Evolutionary conservation across 2,888 invertebrate species (phyloP).

Genomic region (Eulithis prunata): DNA sequence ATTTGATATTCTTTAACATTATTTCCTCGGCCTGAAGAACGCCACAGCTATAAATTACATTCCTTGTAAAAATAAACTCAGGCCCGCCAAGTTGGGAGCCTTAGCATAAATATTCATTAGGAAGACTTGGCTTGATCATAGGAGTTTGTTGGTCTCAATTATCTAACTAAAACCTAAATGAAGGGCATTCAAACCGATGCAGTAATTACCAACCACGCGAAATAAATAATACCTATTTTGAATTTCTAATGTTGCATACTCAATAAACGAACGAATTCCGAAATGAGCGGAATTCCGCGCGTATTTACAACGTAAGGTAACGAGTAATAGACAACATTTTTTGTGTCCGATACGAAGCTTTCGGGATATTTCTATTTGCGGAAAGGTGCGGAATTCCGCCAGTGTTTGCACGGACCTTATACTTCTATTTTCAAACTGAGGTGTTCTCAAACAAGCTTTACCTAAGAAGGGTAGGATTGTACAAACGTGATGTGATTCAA

Average conservation of each 20-base stretch:
- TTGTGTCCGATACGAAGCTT: too few relatives aligned
- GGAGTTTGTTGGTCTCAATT: conserved; percentile 20
- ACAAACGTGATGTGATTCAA: conserved; percentile 28
- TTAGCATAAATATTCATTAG: conserved; percentile 50
- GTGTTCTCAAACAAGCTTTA: conserved; percentile 3
- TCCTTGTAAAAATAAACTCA: conserved; percentile 38
- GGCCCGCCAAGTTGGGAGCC: conserved; percentile 21
- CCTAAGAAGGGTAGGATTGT: conserved; percentile 16
- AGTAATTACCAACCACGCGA: too few relatives aligned
- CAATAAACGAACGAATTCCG: too few relatives aligned
- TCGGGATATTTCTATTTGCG: too few relatives aligned
- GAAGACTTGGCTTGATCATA: conserved; percentile 29
- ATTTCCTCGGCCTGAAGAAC: conserved; percentile 9
- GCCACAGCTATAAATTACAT: conserved; percentile 44
- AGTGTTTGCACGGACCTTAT: not conserved
- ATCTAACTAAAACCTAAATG: not conserved
- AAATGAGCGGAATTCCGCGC: too few relatives aligned
- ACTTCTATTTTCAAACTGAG: conserved; percentile 3
- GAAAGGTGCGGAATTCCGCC: too few relatives aligned
- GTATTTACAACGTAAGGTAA: too few relatives aligned
- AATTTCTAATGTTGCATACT: too few relatives aligned
- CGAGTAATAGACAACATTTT: too few relatives aligned
- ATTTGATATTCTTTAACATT: conserved; percentile 6
- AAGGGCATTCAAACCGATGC: too few relatives aligned
- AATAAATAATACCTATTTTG: too few relatives aligned